phyloP scores from a whole-genome alignment of 2,888 invertebrate species.

The Carabus problematicus region DNA sequence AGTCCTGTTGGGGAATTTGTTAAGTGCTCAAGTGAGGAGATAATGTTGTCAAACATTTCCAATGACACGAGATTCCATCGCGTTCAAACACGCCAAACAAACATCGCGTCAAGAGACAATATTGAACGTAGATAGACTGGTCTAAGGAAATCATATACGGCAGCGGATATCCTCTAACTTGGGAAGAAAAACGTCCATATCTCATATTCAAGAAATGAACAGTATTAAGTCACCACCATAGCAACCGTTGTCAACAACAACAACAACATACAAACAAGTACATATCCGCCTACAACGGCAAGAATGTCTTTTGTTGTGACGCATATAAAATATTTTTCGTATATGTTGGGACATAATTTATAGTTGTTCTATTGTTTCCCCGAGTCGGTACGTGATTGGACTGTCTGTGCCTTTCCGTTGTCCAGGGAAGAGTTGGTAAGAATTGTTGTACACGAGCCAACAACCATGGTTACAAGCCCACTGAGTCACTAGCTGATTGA shows the following conservation, averaged over 20 bases:
- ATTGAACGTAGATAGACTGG: not conserved
- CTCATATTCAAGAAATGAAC: conserved; percentile 2
- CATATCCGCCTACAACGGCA: not conserved
- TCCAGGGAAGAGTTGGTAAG: not conserved
- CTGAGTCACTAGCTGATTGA: conserved; percentile 8
- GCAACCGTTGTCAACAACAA: conserved; percentile 2
- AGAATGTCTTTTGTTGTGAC: conserved; percentile 29
- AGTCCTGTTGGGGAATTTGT: too few relatives aligned
- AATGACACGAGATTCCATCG: conserved; percentile 4
- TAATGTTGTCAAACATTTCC: conserved; percentile 13
- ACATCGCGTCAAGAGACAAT: conserved; percentile 4
- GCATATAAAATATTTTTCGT: conserved; percentile 26
- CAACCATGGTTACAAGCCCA: too few relatives aligned
- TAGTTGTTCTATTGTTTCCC: conserved; percentile 34
- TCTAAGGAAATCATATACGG: not conserved
- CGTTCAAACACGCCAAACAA: not conserved
- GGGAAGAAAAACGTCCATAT: conserved; percentile 8
- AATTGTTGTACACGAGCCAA: conserved; percentile 17
- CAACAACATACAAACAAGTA: conserved; percentile 5
- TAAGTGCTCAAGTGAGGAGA: not conserved
- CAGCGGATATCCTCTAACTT: conserved; percentile 13
- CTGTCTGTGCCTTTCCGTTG: conserved; percentile 5
- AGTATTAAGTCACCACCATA: not conserved
- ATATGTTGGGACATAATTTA: conserved; percentile 30
- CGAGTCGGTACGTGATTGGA: conserved; percentile 21